phyloP scores from a whole-genome alignment of 2,113 vertebrate genomes.

The Lagopus leucura region DNA sequence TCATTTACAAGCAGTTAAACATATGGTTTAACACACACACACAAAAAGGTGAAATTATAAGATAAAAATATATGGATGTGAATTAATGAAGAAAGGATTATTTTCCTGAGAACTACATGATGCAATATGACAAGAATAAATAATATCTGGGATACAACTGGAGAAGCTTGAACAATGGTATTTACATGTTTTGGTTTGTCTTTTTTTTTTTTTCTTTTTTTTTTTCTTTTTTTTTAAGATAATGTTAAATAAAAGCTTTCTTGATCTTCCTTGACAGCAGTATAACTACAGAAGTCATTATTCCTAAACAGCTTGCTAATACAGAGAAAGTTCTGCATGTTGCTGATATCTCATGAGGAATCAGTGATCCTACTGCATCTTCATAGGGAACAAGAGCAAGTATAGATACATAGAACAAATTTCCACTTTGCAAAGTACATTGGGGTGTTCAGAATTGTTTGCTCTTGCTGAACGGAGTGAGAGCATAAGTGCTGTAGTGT shows the following conservation, averaged over 20 bases:
- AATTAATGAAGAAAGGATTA: not conserved
- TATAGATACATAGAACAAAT: not conserved
- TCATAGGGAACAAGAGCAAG: not conserved
- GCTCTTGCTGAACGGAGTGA: not conserved
- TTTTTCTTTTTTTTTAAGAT: accelerated
- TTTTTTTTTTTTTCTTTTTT: not conserved
- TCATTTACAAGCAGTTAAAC: not conserved
- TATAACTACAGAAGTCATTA: not conserved
- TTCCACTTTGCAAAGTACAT: not conserved
- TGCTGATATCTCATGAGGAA: not conserved
- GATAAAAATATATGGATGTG: not conserved
- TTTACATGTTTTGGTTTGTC: accelerated
- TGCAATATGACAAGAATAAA: not conserved
- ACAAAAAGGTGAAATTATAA: not conserved
- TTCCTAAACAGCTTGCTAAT: not conserved
- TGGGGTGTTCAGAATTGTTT: not conserved
- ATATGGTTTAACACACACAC: not conserved
- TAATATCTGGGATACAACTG: accelerated
- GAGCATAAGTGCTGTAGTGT: not conserved
- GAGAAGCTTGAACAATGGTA: not conserved
- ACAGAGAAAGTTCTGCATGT: not conserved
- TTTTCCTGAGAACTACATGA: not conserved
- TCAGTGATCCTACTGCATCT: not conserved
- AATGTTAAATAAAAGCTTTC: not conserved
- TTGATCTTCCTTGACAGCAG: not conserved